Conservation (phyloP, 2,888 invertebrate genomes). For the Tetragonula carbonaria region DNA sequence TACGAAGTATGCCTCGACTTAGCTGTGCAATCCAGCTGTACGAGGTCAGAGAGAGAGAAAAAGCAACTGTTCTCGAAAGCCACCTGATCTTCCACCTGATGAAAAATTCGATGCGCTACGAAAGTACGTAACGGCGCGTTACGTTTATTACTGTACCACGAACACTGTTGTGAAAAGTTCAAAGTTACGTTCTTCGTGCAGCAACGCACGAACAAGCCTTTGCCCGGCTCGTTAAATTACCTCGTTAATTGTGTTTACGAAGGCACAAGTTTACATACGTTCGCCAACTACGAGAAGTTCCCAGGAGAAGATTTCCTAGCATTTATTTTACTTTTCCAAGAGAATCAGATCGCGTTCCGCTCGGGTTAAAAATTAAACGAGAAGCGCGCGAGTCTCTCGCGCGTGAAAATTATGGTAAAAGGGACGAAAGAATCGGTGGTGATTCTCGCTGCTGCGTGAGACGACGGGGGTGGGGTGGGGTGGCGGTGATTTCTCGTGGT, state of each 20-base stretch:
- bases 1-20: constrained; percentile 33
- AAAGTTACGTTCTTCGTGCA: not conserved
- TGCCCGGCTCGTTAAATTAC: too few species aligned
- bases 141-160: not conserved
- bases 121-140: not conserved
- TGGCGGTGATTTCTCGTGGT: constrained; percentile 8
- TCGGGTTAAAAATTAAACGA: constrained; percentile 2
- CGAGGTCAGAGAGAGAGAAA: constrained; percentile 1
- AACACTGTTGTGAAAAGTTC: not conserved
- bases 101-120: not conserved
- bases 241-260: not conserved
- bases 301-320: not conserved
- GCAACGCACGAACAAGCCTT: not conserved
- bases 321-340: not conserved
- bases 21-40: constrained; percentile 14
- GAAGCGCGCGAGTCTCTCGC: not conserved
- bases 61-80: not conserved
- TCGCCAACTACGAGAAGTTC: not conserved
- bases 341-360: not conserved
- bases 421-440: not conserved
- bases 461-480: not conserved
- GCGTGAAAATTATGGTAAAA: not conserved
- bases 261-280: not conserved
- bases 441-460: not conserved
- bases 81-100: constrained; percentile 7